Evolutionary conservation across 2,113 vertebrate species (phyloP).

Genomic region (Pollachius pollachius): DNA sequence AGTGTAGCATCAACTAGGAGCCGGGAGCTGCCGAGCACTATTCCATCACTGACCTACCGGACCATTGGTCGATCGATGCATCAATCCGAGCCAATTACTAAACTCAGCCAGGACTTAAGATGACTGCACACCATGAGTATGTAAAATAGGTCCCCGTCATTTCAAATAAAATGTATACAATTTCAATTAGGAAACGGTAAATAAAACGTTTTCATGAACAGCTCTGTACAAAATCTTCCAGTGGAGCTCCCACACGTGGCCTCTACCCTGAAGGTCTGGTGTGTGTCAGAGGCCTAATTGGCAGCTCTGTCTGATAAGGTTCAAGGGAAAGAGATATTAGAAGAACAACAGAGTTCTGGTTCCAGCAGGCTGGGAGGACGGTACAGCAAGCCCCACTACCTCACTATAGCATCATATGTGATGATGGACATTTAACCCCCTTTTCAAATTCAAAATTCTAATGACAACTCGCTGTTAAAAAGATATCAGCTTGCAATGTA

Average conservation of each 20-base stretch:
- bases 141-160: slow-evolving; percentile 3
- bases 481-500: too few relatives aligned
- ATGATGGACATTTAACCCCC: too few relatives aligned
- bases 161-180: not conserved
- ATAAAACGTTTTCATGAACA: not conserved
- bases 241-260: not conserved
- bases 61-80: not conserved
- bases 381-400: too few relatives aligned
- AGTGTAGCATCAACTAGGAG: too few relatives aligned
- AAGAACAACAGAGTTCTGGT: slow-evolving; percentile 10
- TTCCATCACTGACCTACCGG: not conserved
- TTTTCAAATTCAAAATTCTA: too few relatives aligned
- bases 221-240: not conserved
- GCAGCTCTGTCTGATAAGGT: slow-evolving; percentile 21
- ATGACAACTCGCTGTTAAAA: too few relatives aligned
- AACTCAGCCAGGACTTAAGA: not conserved
- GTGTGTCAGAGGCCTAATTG: slow-evolving; percentile 13
- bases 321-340: not conserved
- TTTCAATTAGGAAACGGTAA: not conserved
- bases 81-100: not conserved
- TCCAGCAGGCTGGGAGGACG: slow-evolving; percentile 1
- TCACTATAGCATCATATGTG: too few relatives aligned
- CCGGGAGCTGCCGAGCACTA: not conserved
- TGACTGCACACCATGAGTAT: not conserved
- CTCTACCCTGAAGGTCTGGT: not conserved